Percentiles rank a stretch among this genome's conserved stretches.
Evolutionary conservation across 2,113 vertebrate species (phyloP).

Genomic region (Sinocyclocheilus anophthalmus): DNA sequence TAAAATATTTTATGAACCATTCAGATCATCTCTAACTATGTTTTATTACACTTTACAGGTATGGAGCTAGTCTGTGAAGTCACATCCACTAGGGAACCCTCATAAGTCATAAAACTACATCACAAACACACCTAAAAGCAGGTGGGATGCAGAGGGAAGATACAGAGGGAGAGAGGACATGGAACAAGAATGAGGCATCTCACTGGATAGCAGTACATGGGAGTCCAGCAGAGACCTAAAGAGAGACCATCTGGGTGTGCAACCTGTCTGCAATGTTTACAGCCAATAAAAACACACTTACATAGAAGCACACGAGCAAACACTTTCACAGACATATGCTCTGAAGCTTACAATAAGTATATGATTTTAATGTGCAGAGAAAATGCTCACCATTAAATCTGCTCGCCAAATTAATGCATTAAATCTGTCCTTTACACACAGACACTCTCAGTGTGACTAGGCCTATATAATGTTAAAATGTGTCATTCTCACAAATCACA

Average conservation of each 20-base stretch:
- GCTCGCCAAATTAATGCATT: not conserved
- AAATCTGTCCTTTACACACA: not conserved
- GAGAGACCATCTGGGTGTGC: conserved; percentile 71
- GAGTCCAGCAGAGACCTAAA: conserved; percentile 68
- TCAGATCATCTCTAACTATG: not conserved
- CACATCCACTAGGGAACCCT: conserved; percentile 7
- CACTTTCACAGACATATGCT: conserved; percentile 35
- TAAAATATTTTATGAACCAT: not conserved
- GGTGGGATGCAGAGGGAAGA: conserved; percentile 23
- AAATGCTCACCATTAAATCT: not conserved
- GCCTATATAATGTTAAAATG: too few relatives aligned
- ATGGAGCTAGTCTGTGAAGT: not conserved
- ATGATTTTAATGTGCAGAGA: not conserved
- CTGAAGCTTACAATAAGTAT: not conserved
- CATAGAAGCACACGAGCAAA: conserved; percentile 33
- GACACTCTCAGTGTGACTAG: not conserved
- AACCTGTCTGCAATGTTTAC: conserved; percentile 51
- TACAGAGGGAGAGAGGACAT: conserved; percentile 25
- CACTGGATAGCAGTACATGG: conserved; percentile 51
- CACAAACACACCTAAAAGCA: conserved; percentile 2
- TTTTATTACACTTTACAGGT: not conserved
- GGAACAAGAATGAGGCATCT: conserved; percentile 27
- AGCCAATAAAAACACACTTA: conserved; percentile 48
- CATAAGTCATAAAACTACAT: not conserved
- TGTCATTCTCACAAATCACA: too few relatives aligned